Base-by-base conservation (phyloP, 1,140 invertebrate genomes). In the Atopsyche davidsoni region DNA sequence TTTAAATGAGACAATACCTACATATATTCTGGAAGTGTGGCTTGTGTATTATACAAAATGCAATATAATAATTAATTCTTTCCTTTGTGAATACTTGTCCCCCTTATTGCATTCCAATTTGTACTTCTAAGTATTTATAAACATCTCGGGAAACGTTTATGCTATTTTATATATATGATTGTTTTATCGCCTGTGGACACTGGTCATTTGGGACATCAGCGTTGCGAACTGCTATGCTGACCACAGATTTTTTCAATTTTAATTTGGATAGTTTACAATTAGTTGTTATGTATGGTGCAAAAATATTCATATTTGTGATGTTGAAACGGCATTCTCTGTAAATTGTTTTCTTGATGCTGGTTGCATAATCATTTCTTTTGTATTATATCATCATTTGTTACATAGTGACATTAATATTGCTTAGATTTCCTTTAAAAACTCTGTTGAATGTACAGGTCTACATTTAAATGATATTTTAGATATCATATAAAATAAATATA, bases 41-140 rank as follows among this genome's bases (percentile, higher is more conserved):
- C 31, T 43, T 55, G 34, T 54, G 46, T 38, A 53, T 53, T 50
- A 41, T 56, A 51, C 28, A 47, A 51, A 44, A 51, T 45, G 48
- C 40, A 50, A 51, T 44, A 45, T 51, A 35, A 32, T 23, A 40
- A 7, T 48, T 21, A 43, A 41, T 41, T 21, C 46, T 42, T 23
- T 56, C 55, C 51, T 44, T 40, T 58, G 48, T 58, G 56, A 50
- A 58, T 54, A 58, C 32, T 35, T 51, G 38, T 43, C 35, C 48
- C 51, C 47, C 51, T 49, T 32, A 44, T 58, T 53, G 56, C 56
- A 58, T 58, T 58, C 56, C 56, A 58, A 45, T 53, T 52, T 51
- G 46, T 25, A 40, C 34, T 45, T 31, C 44, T 55, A 55, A 41
- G 46, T 44, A 53, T 50, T 38, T 38, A 38, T 51, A 44, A 21